Evolutionary conservation across 2,888 invertebrate genomes (phyloP).

Genomic region (Heliothis peltigera): DNA sequence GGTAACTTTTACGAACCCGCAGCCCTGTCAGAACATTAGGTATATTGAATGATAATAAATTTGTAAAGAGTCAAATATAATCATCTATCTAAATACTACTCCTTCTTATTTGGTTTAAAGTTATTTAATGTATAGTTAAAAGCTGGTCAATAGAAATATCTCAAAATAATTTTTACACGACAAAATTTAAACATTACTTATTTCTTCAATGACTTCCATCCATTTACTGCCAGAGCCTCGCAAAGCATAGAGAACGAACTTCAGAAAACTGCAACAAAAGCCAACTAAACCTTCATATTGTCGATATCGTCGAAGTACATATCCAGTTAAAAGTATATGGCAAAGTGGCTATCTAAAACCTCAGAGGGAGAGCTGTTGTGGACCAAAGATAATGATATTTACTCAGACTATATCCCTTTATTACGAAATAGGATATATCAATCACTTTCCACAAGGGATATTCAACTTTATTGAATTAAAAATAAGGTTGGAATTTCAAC

Average conservation of each 20-base stretch:
- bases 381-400: conserved; percentile 85
- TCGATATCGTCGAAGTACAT: conserved; percentile 43
- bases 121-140: too few species aligned
- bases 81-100: too few species aligned
- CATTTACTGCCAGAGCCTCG: not conserved
- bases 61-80: too few species aligned
- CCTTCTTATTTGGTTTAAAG: too few species aligned
- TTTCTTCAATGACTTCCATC: not conserved
- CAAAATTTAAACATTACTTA: not conserved
- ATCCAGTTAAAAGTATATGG: conserved; percentile 65
- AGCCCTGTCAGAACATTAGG: too few species aligned
- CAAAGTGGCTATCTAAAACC: conserved; percentile 80
- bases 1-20: too few species aligned
- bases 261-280: conserved; percentile 8
- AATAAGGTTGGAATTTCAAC: conserved; percentile 46
- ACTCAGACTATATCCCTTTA: conserved; percentile 67
- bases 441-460: conserved; percentile 12
- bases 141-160: too few species aligned
- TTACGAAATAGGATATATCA: conserved; percentile 63
- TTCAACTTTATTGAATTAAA: not conserved
- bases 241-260: not conserved
- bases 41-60: too few species aligned
- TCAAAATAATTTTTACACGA: too few species aligned
- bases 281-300: conserved; percentile 38
- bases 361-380: conserved; percentile 76